Conservation (phyloP, 2,113 vertebrate genomes). For the Pholis gunnellus region DNA sequence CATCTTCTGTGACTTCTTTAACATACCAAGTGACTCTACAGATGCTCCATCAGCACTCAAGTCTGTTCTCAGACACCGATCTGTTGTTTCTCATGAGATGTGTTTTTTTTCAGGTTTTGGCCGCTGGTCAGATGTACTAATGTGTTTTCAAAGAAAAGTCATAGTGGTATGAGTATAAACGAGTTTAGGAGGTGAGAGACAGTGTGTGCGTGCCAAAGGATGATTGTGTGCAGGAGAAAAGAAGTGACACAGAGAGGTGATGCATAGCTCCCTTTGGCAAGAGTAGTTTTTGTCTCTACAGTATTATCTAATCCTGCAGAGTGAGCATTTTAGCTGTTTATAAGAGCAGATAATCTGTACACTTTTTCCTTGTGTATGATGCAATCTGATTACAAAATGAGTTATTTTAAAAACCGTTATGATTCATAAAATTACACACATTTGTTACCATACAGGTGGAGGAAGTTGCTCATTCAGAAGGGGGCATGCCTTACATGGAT, state of each 20-base stretch:
- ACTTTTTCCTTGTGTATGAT: neutral
- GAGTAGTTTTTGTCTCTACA: slow-evolving; percentile 12
- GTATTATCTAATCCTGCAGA: slow-evolving; percentile 33
- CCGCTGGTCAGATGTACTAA: slow-evolving; percentile 21
- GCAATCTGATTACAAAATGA: slow-evolving; percentile 7
- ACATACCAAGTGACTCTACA: neutral
- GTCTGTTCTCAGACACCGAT: slow-evolving; percentile 1
- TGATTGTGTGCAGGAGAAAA: slow-evolving; percentile 9
- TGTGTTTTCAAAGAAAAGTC: slow-evolving; percentile 44
- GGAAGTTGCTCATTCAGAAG: neutral
- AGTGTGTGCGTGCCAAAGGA: neutral
- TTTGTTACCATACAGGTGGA: neutral
- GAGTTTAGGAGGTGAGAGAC: slow-evolving; percentile 16
- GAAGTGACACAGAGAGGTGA: slow-evolving; percentile 28
- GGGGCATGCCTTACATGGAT: neutral
- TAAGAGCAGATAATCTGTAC: slow-evolving; percentile 9
- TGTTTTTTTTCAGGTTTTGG: slow-evolving; percentile 25
- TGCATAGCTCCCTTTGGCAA: slow-evolving; percentile 22
- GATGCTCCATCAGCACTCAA: neutral
- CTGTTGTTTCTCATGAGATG: neutral
- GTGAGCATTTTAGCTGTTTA: slow-evolving; percentile 14
- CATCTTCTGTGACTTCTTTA: neutral
- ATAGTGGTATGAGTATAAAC: slow-evolving; percentile 9
- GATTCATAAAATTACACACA: neutral
- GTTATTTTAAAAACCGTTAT: neutral